Conservation (phyloP, 2,797 vertebrate genomes). For the Mormyrops attenuatus region DNA sequence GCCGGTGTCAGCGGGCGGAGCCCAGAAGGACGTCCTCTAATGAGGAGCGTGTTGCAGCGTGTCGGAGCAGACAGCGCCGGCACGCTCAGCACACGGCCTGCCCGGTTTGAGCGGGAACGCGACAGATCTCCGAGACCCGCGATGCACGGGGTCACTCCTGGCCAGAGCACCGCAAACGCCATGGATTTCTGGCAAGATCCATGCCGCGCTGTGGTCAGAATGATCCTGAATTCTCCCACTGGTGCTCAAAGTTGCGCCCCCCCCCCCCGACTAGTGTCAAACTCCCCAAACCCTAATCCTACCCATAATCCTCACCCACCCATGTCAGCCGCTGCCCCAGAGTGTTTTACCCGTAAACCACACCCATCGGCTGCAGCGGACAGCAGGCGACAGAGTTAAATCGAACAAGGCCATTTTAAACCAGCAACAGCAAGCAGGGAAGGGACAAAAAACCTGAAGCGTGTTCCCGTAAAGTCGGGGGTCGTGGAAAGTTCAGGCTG, state of each 20-base stretch:
- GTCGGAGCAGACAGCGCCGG: slow-evolving; percentile 67
- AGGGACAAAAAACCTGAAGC: slow-evolving; percentile 38
- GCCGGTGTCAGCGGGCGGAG: slow-evolving; percentile 65
- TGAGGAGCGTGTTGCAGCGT: slow-evolving; percentile 69
- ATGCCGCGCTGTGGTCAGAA: neutral
- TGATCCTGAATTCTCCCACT: neutral
- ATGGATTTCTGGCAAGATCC: neutral
- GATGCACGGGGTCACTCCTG: slow-evolving; percentile 51
- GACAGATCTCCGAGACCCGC: neutral
- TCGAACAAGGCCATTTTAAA: slow-evolving; percentile 61
- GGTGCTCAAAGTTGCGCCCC: neutral
- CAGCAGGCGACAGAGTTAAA: slow-evolving; percentile 59
- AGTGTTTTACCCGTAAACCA: slow-evolving; percentile 61
- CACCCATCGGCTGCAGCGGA: slow-evolving; percentile 61
- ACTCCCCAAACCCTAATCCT: neutral
- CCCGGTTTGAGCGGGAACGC: neutral
- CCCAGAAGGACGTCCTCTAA: slow-evolving; percentile 76
- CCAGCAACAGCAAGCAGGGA: slow-evolving; percentile 30
- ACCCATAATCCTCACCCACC: neutral
- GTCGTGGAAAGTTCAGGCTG: slow-evolving; percentile 57
- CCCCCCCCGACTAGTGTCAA: neutral
- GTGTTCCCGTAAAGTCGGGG: slow-evolving; percentile 67
- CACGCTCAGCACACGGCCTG: slow-evolving; percentile 47
- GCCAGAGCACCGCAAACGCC: slow-evolving; percentile 7
- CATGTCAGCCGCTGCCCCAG: neutral